Percentiles rank a stretch among this genome's conserved stretches.
Conservation (phyloP, 2,888 invertebrate species). For the Ectropis crepuscularia region DNA sequence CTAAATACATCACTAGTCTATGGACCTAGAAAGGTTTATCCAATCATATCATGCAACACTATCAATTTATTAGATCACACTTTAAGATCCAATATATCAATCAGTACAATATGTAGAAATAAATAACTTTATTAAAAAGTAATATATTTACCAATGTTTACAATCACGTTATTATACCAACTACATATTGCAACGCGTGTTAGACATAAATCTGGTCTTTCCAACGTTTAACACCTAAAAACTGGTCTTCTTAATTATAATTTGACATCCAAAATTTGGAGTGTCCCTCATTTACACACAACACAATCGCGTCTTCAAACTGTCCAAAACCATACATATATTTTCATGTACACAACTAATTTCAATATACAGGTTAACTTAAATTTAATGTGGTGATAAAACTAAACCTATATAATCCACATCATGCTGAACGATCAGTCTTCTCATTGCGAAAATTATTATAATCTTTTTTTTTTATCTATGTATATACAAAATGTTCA, state of each 20-base stretch:
- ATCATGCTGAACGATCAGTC: conserved; percentile 82
- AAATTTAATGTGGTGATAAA: conserved; percentile 71
- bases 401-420: conserved; percentile 70
- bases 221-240: neutral
- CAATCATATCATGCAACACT: conserved; percentile 14
- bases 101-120: neutral
- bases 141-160: too few relatives aligned
- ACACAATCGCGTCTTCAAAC: conserved; percentile 32
- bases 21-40: neutral
- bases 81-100: conserved; percentile 5
- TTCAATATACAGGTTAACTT: conserved; percentile 70
- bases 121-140: too few relatives aligned
- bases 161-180: neutral
- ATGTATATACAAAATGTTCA: conserved; percentile 46
- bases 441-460: conserved; percentile 83
- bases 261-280: conserved; percentile 10
- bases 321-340: conserved; percentile 45
- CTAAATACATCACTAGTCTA: conserved; percentile 14
- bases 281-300: neutral
- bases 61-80: neutral
- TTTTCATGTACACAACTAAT: conserved; percentile 58
- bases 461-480: conserved; percentile 62
- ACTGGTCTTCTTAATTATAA: conserved; percentile 11
- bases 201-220: conserved; percentile 1
- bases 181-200: conserved; percentile 4